Base-by-base conservation (phyloP, 2,888 invertebrate species). In the Tipula vernalis region DNA sequence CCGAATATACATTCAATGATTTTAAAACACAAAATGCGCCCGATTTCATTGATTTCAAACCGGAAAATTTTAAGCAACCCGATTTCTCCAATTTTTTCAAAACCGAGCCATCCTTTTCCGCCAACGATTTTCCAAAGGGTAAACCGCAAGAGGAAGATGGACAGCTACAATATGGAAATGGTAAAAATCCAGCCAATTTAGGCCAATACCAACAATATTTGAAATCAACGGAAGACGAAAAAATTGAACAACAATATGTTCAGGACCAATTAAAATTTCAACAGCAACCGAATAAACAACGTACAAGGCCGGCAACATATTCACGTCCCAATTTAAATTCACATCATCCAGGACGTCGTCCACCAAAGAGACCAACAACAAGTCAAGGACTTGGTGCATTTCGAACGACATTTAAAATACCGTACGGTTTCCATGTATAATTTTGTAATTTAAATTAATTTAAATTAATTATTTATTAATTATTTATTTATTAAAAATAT, bases 151-250 rank as follows among this genome's bases (percentile, higher is more conserved):
- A 85, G 8, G 42, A 18, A 42, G 85, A 85, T 3, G 28, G 10
- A 10, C 85, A 42, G 5, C 3, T 85, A 10, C 15, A 42, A 85
- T 42, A 8, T 41, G 18, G 12, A 18, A 42, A 28, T 10, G 44
- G 6, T 5, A 85, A 42, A 12, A 42, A 86, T 57, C 86, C 87
- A 13, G 39, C 87, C 2, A 41, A 87, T n/a, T 39, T 83, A 85
- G 87, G 86, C 8, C 87, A 87, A 87, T 83, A 86, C 84, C 83
- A 71, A 44, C 87, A 87, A 86, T 87, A 83, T 83, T 3, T 87
- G 0, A 87, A 83, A 57, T 85, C 87, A 47, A 86, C 87, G 10
- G 87, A 87, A 39, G 87, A 87, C 13, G 87, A 87, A 86, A 83
- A 86, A 83, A 83, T 87, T 15, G 87, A 87, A 42, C 87, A 84